These are phyloP conservation scores for Drosophila setifemur DNA, from an alignment of 1,140 invertebrate genomes.

Conservation along the genomic window DNA sequence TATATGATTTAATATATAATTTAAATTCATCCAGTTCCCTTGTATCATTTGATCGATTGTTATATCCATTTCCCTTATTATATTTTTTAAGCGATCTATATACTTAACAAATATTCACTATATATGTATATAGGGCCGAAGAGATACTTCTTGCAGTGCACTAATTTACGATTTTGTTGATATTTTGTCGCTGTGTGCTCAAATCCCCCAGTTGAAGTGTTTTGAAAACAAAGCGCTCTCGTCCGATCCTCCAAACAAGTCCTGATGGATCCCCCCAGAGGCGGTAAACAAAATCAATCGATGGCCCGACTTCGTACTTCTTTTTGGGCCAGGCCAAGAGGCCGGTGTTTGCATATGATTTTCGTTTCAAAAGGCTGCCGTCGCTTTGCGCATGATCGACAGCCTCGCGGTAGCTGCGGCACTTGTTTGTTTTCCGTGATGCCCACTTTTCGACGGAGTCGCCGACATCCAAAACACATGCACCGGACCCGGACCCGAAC, in stretches of 20 bases:
- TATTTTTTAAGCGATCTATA: too few relatives aligned
- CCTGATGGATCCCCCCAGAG: slow-evolving; percentile 39
- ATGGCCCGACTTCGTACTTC: background rate
- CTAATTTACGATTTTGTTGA: background rate
- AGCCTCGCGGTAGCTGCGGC: slow-evolving; percentile 67
- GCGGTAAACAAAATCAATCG: slow-evolving; percentile 9
- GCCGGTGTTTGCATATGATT: slow-evolving; percentile 65
- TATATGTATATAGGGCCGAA: too few relatives aligned
- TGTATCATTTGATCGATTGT: too few relatives aligned
- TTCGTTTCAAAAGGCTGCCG: slow-evolving; percentile 73
- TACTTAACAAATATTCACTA: too few relatives aligned
- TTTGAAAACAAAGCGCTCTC: slow-evolving; percentile 47
- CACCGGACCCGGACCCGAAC: slow-evolving; percentile 8
- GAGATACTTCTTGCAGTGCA: too few relatives aligned
- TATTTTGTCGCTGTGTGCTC: slow-evolving; percentile 8
- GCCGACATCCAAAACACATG: slow-evolving; percentile 20
- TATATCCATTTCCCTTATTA: too few relatives aligned
- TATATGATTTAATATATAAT: too few relatives aligned
- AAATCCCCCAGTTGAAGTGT: slow-evolving; percentile 33
- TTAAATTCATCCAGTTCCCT: too few relatives aligned
- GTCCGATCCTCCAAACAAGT: slow-evolving; percentile 33
- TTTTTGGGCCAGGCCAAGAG: slow-evolving; percentile 30
- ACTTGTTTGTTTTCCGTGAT: slow-evolving; percentile 51
- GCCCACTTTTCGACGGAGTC: slow-evolving; percentile 33
- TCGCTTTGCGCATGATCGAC: slow-evolving; percentile 65